These are phyloP conservation scores for Solen grandis DNA, from an alignment of 1,140 invertebrate genomes.

Conservation along the genomic window DNA sequence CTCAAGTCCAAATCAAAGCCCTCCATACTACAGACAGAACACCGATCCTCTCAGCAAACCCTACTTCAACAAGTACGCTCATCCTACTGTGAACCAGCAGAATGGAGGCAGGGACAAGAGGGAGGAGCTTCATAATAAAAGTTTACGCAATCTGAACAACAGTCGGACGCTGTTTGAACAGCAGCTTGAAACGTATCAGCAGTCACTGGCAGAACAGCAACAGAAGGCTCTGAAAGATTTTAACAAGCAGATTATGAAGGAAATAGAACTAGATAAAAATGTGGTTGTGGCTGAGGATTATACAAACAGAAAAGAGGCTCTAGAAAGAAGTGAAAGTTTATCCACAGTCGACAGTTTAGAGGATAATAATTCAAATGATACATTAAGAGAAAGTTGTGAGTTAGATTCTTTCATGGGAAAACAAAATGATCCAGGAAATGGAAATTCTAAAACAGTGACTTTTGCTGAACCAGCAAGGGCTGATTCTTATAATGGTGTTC, in stretches of 20 bases:
- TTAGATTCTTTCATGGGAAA: conserved; percentile 38
- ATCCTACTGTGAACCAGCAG: conserved; percentile 34
- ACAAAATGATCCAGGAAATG: not conserved
- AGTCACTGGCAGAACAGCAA: conserved; percentile 68
- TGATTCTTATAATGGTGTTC: conserved; percentile 6
- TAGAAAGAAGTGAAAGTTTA: conserved; percentile 63
- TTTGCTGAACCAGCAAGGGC: not conserved
- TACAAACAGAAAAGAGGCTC: conserved; percentile 2
- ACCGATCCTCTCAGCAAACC: conserved; percentile 58
- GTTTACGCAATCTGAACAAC: conserved; percentile 68
- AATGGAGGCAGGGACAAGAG: conserved; percentile 18
- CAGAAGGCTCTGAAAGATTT: conserved; percentile 70
- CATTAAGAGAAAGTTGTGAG: conserved; percentile 48
- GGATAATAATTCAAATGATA: conserved; percentile 37
- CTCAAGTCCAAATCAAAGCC: conserved; percentile 16
- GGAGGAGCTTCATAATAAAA: conserved; percentile 67
- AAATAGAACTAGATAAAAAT: conserved; percentile 64
- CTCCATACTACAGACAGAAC: conserved; percentile 35
- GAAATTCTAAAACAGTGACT: not conserved
- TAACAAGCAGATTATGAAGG: conserved; percentile 66
- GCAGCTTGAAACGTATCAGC: conserved; percentile 71
- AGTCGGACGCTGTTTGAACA: conserved; percentile 75
- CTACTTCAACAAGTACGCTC: conserved; percentile 59
- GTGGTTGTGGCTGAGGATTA: conserved; percentile 30
- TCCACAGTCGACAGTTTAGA: conserved; percentile 72